These are phyloP conservation scores for Anthonomus grandis DNA, from an alignment of 1,140 invertebrate genomes.

Conservation along the genomic window DNA sequence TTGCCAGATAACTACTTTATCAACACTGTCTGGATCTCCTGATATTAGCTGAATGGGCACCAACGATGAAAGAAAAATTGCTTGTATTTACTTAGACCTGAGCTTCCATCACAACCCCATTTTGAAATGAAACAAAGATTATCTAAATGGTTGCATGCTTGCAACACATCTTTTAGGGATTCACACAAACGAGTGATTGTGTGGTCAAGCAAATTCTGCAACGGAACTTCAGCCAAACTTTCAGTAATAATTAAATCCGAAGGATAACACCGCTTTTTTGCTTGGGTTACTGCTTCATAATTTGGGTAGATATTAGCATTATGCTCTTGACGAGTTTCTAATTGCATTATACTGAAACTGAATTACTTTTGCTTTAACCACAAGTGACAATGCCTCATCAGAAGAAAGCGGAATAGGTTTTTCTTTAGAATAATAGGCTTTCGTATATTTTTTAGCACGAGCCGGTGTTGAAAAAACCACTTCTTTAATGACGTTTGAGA, in stretches of 20 bases:
- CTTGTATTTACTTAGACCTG: conserved; percentile 15
- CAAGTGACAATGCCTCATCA: conserved; percentile 1
- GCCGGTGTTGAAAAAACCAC: too few species aligned
- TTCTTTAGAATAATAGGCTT: too few species aligned
- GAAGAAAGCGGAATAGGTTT: too few species aligned
- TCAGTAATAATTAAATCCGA: conserved; percentile 14
- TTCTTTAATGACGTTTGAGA: too few species aligned
- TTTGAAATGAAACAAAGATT: conserved; percentile 3
- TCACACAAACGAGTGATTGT: conserved; percentile 14
- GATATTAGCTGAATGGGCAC: too few species aligned
- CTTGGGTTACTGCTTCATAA: conserved; percentile 1
- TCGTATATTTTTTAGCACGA: too few species aligned
- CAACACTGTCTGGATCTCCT: neutral
- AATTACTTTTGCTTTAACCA: conserved; percentile 1
- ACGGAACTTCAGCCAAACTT: conserved; percentile 21
- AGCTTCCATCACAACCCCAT: conserved; percentile 18
- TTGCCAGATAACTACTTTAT: conserved; percentile 15
- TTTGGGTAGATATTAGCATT: conserved; percentile 5
- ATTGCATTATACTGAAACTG: conserved; percentile 3
- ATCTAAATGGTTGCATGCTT: too few species aligned
- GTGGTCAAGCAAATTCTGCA: conserved; percentile 30
- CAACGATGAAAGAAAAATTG: too few species aligned
- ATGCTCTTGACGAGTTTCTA: neutral
- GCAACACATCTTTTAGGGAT: conserved; percentile 6
- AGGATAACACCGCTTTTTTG: conserved; percentile 16